A percentile compares a stretch with the other conserved stretches of the same genome.
Conservation (phyloP, 2,797 vertebrate species). For the Coendou prehensilis region DNA sequence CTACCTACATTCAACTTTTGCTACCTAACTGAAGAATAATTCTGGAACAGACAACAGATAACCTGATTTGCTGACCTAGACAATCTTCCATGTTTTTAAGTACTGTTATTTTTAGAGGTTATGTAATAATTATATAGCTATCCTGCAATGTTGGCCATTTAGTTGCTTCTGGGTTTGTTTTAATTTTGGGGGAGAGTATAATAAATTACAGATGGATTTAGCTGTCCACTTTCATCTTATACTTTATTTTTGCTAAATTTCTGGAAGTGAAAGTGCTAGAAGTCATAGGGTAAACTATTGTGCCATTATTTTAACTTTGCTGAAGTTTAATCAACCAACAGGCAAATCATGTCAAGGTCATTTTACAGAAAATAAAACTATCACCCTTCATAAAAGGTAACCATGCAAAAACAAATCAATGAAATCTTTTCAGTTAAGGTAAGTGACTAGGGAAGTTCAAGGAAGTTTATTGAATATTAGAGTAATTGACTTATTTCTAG, state of each 20-base stretch:
- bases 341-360: constrained; percentile 66
- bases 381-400: constrained; percentile 68
- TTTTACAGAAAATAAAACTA: constrained; percentile 72
- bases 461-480: constrained; percentile 65
- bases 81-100: background rate
- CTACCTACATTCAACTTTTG: background rate
- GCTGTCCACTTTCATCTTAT: background rate
- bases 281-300: background rate
- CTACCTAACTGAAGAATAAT: background rate
- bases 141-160: background rate
- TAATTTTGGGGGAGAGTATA: background rate
- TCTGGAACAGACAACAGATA: background rate
- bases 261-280: background rate
- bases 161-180: background rate
- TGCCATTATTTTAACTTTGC: constrained; percentile 60
- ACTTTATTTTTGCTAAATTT: background rate
- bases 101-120: background rate
- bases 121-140: background rate
- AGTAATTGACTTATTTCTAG: constrained; percentile 63
- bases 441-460: constrained; percentile 69
- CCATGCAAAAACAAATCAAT: constrained; percentile 81
- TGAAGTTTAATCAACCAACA: constrained; percentile 66
- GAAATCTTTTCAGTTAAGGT: constrained; percentile 66
- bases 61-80: background rate
- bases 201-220: background rate